Evolutionary conservation across 2,888 invertebrate genomes (phyloP), one percentile per base, ranked within the genome.

Genomic region (Heliconius sara): DNA sequence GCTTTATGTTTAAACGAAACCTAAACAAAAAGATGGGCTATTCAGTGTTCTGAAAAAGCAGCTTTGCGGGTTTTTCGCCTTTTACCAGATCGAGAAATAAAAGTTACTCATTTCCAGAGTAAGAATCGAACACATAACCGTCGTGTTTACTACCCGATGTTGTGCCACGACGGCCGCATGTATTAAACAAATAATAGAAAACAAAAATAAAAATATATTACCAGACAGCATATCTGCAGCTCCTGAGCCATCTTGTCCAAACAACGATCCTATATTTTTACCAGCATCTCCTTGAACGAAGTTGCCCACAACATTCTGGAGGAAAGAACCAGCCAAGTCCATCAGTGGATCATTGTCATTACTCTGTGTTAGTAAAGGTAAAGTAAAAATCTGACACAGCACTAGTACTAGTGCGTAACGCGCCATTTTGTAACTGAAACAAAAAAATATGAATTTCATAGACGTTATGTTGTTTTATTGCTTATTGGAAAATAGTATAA

Each of bases 221-320:
- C 95, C 94, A 83, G 96, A 93, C 13, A 96, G 80, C 47, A 96
- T 83, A 78, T 96, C 95, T 0, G 95, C 96, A 34, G 93, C 90
- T 19, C 90, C 90, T 0, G 90, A 92, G 4, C 85, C 87, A 22
- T 89, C 91, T 52, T 93, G 93, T 82, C 91, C 94, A 78, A 91
- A 87, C 83, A 94, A 85, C 2, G 92, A 87, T 0, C 92, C 93
- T 30, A 96, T 87, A 85, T 96, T 96, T 87, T 96, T 96, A 1
- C 96, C 96, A 43, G 96, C 95, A 77, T 96, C 97, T 0, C 97
- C 96, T 84, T 97, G 97, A 95, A 97, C 96, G 73, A 98, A 94
- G 52, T 95, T 96, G 1, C 96, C 96, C 16, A 97, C 93, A 72
- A 97, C 92, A 85, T 96, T 96, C 86, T 96, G 96, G 67, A 97